Base-by-base conservation (phyloP, 2,888 invertebrate genomes). In the Platypus cylindrus region DNA sequence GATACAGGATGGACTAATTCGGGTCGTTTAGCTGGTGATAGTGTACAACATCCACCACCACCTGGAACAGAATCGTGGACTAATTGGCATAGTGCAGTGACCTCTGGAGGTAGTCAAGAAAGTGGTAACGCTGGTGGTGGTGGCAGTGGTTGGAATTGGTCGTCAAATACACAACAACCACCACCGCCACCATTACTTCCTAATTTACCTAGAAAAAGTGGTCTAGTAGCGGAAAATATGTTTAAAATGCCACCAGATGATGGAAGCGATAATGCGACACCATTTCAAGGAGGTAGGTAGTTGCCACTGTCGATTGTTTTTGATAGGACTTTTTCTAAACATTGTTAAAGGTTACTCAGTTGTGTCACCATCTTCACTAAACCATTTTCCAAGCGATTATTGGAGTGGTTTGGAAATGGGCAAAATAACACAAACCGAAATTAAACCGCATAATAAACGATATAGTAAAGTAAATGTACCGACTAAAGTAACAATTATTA, bases 121-220 rank as follows among this genome's bases (percentile, higher is more conserved):
- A 9, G 22, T 22, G 7, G 22, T 7, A 22, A 22, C 22, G 22
- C 22, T 22, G 7, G 22, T 7, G 9, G 22, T 22, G 9, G 36
- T 59, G 59, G 58, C 52, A 54, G 42, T 31, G 64, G 60, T n/a
- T 58, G 62, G 54, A 65, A 48, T 25, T 62, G 60, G 60, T 53
- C 51, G 24, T 58, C 52, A 38, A 45, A 50, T 32, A 60, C 64
- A 0, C 45, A 55, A 1, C 47, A 53, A 16, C 50, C 47, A 15
- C 51, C 53, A 11, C 50, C 49, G 31, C 43, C 57, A 11, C 55
- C 62, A 3, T 37, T 63, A n/a, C 45, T 62, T 29, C 63, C 62
- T 11, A 60, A 60, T 18, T 58, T 58, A 5, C 55, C 48, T 39
- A 48, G 49, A 33, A 58, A 48, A 41, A 46, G 45, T 37, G 46